Evolutionary conservation across 2,113 vertebrate genomes (phyloP).

Genomic region (Pangasianodon gigas): DNA sequence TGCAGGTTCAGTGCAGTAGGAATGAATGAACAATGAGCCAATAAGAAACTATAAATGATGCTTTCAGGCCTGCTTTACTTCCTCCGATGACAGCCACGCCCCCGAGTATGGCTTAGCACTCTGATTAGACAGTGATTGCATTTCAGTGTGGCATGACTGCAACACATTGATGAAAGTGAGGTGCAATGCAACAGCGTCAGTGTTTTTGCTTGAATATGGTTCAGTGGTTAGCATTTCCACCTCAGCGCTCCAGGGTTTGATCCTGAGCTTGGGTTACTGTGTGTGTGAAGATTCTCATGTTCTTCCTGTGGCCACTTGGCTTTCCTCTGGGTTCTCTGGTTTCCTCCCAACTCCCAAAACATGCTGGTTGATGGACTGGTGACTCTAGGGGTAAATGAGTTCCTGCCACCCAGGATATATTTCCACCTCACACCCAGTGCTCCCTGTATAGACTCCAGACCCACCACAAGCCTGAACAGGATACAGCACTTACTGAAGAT

Average conservation of each 20-base stretch:
- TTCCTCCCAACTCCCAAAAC: not conserved
- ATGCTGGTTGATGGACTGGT: not conserved
- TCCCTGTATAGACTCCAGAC: not conserved
- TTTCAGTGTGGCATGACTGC: not conserved
- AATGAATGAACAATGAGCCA: too few species aligned
- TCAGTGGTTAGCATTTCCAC: too few species aligned
- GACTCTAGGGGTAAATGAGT: not conserved
- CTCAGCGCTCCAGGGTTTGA: too few species aligned
- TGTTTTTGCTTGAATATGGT: too few species aligned
- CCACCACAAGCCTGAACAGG: not conserved
- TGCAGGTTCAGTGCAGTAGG: too few species aligned
- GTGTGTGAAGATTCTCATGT: not conserved
- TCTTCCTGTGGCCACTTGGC: not conserved
- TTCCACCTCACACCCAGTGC: not conserved
- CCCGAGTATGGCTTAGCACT: too few species aligned
- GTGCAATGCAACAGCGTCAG: too few species aligned
- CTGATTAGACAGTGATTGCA: too few species aligned
- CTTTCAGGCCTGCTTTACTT: not conserved
- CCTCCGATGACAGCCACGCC: too few species aligned
- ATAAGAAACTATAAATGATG: not conserved
- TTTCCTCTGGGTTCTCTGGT: not conserved
- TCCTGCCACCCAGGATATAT: not conserved
- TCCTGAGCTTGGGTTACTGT: too few species aligned
- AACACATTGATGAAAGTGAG: not conserved
- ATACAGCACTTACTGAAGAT: not conserved